Evolutionary conservation across 2,888 invertebrate species (phyloP).

Genomic region (Tenthredo amoena): DNA sequence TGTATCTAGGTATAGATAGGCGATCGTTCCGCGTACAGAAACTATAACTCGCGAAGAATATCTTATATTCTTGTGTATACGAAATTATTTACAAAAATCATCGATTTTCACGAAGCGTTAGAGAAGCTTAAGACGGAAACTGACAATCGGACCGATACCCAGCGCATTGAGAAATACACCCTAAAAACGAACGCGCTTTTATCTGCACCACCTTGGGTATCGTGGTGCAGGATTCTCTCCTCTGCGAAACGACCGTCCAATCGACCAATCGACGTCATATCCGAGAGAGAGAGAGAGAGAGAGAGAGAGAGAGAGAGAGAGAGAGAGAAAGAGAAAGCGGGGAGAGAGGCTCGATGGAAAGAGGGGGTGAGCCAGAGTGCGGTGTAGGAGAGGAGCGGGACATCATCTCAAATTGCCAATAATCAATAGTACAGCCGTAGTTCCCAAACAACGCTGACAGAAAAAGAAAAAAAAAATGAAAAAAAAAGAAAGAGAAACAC

Average conservation of each 20-base stretch:
- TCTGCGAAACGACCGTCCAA: conserved; percentile 53
- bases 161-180: background rate
- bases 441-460: conserved; percentile 60
- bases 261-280: conserved; percentile 50
- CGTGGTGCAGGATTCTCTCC: conserved; percentile 29
- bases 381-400: conserved; percentile 58
- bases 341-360: background rate
- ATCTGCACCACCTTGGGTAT: conserved; percentile 6
- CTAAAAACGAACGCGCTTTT: background rate
- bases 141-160: background rate
- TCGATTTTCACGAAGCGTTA: background rate
- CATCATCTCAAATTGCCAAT: conserved; percentile 68
- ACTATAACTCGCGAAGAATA: background rate
- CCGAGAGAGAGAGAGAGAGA: conserved; percentile 40
- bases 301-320: background rate
- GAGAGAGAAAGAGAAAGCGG: background rate
- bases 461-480: conserved; percentile 4
- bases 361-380: background rate
- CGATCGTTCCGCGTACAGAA: background rate
- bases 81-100: background rate
- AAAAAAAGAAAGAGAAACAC: background rate
- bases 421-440: conserved; percentile 66
- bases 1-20: background rate
- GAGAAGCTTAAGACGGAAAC: background rate
- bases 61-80: background rate